A percentile compares a stretch with the other conserved stretches of the same genome.
These are phyloP conservation scores for Eupithecia exiguata DNA, from an alignment of 2,888 invertebrate species.

Conservation along the genomic window DNA sequence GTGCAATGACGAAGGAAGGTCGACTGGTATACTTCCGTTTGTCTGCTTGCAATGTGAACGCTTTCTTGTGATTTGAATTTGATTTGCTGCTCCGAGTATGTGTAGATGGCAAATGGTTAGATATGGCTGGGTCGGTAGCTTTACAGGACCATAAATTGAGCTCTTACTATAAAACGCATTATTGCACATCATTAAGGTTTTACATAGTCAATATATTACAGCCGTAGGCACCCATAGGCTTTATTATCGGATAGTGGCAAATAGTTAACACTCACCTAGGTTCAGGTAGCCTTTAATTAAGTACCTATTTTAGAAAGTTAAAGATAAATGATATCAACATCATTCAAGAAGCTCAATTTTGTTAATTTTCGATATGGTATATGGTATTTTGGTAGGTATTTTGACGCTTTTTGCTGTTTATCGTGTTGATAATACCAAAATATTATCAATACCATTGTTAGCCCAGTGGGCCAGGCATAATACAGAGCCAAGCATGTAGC, in stretches of 20 bases:
- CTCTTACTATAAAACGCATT: conserved; percentile 18
- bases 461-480: background rate
- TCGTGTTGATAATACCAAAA: background rate
- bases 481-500: background rate
- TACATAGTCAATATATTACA: conserved; percentile 5
- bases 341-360: background rate
- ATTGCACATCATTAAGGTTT: conserved; percentile 13
- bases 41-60: conserved; percentile 36
- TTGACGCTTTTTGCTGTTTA: background rate
- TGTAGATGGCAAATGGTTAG: conserved; percentile 34
- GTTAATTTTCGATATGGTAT: background rate
- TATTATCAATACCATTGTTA: no score
- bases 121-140: conserved; percentile 38
- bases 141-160: conserved; percentile 37
- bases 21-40: conserved; percentile 57
- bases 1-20: conserved; percentile 54
- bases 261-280: background rate
- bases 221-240: background rate
- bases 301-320: conserved; percentile 1
- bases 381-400: no score
- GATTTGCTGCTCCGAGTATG: conserved; percentile 45
- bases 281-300: background rate
- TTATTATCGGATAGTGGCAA: background rate
- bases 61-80: conserved; percentile 59
- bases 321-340: background rate